Percentiles rank a stretch among this genome's conserved stretches.
These are phyloP conservation scores for Protodeltote pygarga DNA, from an alignment of 2,888 invertebrate genomes.

Conservation along the genomic window DNA sequence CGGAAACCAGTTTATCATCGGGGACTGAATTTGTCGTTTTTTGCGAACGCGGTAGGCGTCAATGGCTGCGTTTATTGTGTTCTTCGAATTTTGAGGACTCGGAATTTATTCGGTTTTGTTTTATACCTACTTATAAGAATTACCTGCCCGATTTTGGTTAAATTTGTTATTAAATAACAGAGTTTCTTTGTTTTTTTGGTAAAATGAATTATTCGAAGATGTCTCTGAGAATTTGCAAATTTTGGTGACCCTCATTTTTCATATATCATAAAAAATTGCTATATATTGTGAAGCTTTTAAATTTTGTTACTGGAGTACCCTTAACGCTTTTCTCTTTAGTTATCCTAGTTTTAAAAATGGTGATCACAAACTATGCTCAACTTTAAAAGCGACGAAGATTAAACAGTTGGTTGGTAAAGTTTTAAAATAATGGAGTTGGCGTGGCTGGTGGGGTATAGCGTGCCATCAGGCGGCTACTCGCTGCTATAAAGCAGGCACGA, in stretches of 20 bases:
- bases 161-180: constrained; percentile 22
- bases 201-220: no score
- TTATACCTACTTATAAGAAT: constrained; percentile 42
- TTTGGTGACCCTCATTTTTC: neutral
- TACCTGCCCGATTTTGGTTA: constrained; percentile 31
- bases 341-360: constrained; percentile 11
- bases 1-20: constrained; percentile 84
- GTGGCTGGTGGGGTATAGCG: constrained; percentile 42
- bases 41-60: constrained; percentile 75
- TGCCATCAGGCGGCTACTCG: constrained; percentile 59
- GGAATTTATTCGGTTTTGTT: constrained; percentile 48
- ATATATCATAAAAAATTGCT: neutral
- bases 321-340: no score
- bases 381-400: constrained; percentile 43
- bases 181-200: no score
- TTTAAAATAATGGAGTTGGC: constrained; percentile 52
- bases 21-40: constrained; percentile 66
- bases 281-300: no score
- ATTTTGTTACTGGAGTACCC: no score
- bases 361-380: constrained; percentile 29
- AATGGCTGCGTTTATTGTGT: constrained; percentile 73
- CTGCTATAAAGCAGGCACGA: constrained; percentile 52
- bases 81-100: constrained; percentile 67
- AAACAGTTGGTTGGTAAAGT: constrained; percentile 49
- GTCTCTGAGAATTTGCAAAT: neutral